Evolutionary conservation across 2,113 vertebrate genomes (phyloP), one percentile per base, ranked within the genome.

Genomic region (Elanoides forficatus): DNA sequence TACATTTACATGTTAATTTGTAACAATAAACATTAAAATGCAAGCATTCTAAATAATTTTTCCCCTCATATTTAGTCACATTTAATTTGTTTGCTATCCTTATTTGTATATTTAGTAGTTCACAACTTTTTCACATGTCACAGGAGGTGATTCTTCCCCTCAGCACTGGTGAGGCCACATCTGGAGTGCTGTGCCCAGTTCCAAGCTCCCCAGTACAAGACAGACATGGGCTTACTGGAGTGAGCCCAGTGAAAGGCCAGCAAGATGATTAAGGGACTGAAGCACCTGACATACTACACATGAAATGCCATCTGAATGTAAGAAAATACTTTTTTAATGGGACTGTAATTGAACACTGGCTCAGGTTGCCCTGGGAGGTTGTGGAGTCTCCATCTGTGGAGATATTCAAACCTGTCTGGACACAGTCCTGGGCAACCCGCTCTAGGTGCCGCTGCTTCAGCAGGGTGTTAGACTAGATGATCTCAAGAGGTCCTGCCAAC

Each of bases 1-100:
- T 3, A 18, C 18, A 6, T 62, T 48, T 36, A 45, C 47, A 26
- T 2, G 19, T 7, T 7, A 7, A 13, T 3, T 7, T 4, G 32
- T 23, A 48, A 48, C 45, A 45, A 43, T 3, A 25, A 55, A 9
- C 40, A 52, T 8, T 22, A 30, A 29, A 29, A 29, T 23, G 6
- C 13, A 53, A 53, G 32, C 22, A 5, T 18, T 30, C 26, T 17
- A 48, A 66, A 47, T 2, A 18, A 7, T 2, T 47, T 10, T 7
- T 3, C 32, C 32, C 11, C 40, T 42, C 0, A 0, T 11, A 5
- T 43, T 71, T 3, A 22, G 25, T 18, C 12, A 2, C 2, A 6
- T 63, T 84, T 47, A 15, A 76, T 30, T 59, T 68, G 7, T 29
- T 81, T 74, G n/a, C n/a, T 45, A 11, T 9, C 58, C 25, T 55